Evolutionary conservation across 1,140 invertebrate genomes (phyloP), one percentile per base, ranked within the genome.

Genomic region (Acyrthosiphon pisum): DNA sequence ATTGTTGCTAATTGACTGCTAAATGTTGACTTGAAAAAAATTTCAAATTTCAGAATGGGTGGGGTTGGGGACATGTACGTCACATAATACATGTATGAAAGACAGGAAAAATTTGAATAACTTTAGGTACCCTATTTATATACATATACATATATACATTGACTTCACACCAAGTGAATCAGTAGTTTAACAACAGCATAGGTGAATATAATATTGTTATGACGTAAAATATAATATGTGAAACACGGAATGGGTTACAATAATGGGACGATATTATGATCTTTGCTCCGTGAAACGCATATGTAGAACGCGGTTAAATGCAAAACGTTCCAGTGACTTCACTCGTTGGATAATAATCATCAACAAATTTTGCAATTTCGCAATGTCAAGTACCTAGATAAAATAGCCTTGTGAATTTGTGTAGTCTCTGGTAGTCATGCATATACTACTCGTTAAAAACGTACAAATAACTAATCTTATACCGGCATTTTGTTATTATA

Each of bases 41-140:
- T n/a, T n/a, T n/a, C n/a, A n/a, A n/a, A n/a, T n/a, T n/a, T n/a
- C n/a, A n/a, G n/a, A n/a, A n/a, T n/a, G n/a, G n/a, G n/a, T n/a
- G n/a, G n/a, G n/a, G n/a, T n/a, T n/a, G n/a, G n/a, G n/a, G n/a
- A n/a, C n/a, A n/a, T n/a, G n/a, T n/a, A n/a, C n/a, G n/a, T n/a
- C 76, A 8, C 83, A 44, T 23, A 35, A 22, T 53, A 53, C 20
- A 53, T 53, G 6, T 37, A 60, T 60, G 89, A 68, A 35, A 88
- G 87, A 88, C 48, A 35, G n/a, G 48, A 88, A 88, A n/a, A 50
- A 90, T 35, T 50, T n/a, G n/a, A 90, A 90, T 90, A 68, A 41
- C 37, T 44, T 90, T 30, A 50, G 20, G 2, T 53, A 68, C 37
- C 14, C 18, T 56, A 50, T 76, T 76, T 76, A 76, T 76, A 76